Conservation (phyloP, 2,113 vertebrate genomes). For the Poeciliopsis occidentalis region DNA sequence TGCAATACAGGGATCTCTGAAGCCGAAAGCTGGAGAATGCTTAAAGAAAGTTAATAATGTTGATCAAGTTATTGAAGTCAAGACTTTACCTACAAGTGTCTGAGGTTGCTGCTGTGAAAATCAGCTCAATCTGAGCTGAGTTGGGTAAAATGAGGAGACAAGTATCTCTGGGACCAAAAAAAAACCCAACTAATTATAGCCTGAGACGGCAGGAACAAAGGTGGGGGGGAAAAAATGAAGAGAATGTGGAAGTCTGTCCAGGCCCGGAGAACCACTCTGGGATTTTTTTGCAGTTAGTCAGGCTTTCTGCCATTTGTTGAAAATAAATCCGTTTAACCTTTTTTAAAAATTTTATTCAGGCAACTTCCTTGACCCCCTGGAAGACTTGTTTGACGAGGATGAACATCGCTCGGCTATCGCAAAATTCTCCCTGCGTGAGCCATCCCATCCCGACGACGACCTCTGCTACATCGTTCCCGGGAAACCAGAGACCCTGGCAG, state of each 20-base stretch:
- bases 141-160: conserved; percentile 54
- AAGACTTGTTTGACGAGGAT: conserved; percentile 49
- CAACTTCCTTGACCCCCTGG: conserved; percentile 71
- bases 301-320: background rate
- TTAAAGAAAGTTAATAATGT: no score
- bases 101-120: background rate
- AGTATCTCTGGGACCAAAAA: conserved; percentile 30
- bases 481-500: conserved; percentile 62
- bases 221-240: conserved; percentile 23
- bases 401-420: conserved; percentile 35
- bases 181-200: conserved; percentile 34
- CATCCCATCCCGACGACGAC: conserved; percentile 77
- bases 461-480: conserved; percentile 76
- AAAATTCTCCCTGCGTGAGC: conserved; percentile 78
- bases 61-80: background rate
- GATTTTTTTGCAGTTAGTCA: background rate
- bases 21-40: no score
- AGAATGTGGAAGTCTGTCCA: conserved; percentile 55
- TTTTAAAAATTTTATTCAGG: conserved; percentile 49
- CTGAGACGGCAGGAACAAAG: conserved; percentile 62
- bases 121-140: conserved; percentile 19
- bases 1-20: no score
- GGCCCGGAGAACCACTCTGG: conserved; percentile 55
- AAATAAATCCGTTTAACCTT: background rate
- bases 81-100: background rate